These are phyloP conservation scores for Serripes groenlandicus DNA, from an alignment of 2,888 invertebrate species.

Conservation along the genomic window DNA sequence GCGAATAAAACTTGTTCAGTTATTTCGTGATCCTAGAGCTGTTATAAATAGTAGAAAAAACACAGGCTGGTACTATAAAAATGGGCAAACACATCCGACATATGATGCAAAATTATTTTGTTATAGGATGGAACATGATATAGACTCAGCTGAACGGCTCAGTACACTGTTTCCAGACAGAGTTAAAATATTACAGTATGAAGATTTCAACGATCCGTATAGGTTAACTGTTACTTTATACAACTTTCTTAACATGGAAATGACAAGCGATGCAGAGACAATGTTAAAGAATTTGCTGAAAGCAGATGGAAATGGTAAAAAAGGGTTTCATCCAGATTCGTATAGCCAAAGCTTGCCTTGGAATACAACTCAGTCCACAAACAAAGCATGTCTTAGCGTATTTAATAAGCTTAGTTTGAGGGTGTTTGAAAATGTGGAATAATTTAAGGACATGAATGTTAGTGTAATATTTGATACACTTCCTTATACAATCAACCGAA, in stretches of 20 bases:
- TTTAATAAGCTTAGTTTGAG: constrained; percentile 1
- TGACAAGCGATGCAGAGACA: constrained; percentile 3
- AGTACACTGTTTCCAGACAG: constrained; percentile 12
- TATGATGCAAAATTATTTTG: background rate
- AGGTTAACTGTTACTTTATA: constrained; percentile 18
- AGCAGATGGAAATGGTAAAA: background rate
- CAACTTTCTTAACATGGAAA: constrained; percentile 25
- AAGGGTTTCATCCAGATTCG: background rate
- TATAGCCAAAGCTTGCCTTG: background rate
- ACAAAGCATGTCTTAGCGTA: background rate
- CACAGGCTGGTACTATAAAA: background rate
- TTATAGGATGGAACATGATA: background rate
- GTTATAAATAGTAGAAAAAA: background rate
- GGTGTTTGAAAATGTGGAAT: background rate
- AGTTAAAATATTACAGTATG: constrained; percentile 33
- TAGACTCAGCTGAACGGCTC: background rate
- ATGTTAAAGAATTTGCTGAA: background rate
- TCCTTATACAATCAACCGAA: no score
- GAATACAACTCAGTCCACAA: background rate
- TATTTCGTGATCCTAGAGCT: background rate
- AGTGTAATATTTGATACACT: background rate
- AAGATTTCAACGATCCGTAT: constrained; percentile 35
- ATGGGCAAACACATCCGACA: background rate
- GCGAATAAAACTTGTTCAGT: background rate
- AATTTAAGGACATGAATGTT: background rate